phyloP scores from a whole-genome alignment of 2,888 invertebrate species.

The Trichacis sp. region DNA sequence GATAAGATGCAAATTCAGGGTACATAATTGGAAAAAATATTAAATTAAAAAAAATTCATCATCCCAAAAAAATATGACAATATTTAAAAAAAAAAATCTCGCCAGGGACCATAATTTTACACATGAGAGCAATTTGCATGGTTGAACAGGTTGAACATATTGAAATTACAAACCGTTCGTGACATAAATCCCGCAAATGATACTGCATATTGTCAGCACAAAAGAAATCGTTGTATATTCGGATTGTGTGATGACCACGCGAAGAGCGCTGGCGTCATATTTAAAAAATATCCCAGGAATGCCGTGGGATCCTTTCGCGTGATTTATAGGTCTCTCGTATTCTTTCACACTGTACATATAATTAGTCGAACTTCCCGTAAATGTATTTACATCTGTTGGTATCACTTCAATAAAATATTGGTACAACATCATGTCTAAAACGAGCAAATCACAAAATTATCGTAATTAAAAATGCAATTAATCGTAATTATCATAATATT shows the following conservation, averaged over 20 bases:
- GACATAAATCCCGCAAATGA: constrained; percentile 93
- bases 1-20: too few relatives aligned
- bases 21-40: too few relatives aligned
- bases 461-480: too few relatives aligned
- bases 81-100: too few relatives aligned
- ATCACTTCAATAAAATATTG: constrained; percentile 97
- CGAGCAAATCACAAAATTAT: too few relatives aligned
- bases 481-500: too few relatives aligned
- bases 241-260: constrained; percentile 85
- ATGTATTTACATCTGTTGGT: constrained; percentile 91
- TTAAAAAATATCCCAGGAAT: constrained; percentile 95
- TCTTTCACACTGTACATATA: constrained; percentile 97
- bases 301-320: constrained; percentile 86
- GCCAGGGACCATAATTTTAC: not conserved
- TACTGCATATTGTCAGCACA: constrained; percentile 87
- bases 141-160: too few relatives aligned
- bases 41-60: too few relatives aligned
- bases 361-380: constrained; percentile 80
- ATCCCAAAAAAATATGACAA: constrained; percentile 10
- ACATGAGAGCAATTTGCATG: not conserved
- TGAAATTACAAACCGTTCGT: constrained; percentile 76
- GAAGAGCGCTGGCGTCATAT: constrained; percentile 92
- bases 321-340: constrained; percentile 82
- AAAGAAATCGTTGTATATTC: constrained; percentile 84
- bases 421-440: constrained; percentile 84